These are phyloP conservation scores for Cryptotis parvus DNA, from an alignment of 2,113 vertebrate species.

Conservation along the genomic window DNA sequence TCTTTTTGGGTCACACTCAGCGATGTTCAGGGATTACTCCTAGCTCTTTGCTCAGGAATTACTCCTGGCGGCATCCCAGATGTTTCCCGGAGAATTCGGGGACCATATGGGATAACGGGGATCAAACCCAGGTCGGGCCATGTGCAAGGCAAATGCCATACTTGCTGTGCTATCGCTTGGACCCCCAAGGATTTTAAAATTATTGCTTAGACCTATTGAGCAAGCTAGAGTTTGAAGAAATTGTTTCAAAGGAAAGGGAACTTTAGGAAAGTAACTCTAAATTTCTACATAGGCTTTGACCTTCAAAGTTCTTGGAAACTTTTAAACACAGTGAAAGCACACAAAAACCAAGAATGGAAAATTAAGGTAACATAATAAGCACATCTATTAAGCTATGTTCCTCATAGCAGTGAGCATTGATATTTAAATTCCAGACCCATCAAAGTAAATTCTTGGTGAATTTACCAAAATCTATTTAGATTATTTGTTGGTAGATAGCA, in stretches of 20 bases:
- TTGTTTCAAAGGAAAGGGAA: background rate
- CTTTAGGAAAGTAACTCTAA: background rate
- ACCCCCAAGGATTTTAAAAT: background rate
- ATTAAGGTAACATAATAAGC: background rate
- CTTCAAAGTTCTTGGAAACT: background rate
- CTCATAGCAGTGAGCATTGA: background rate
- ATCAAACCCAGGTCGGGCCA: no score
- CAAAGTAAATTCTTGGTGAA: background rate
- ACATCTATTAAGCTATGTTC: background rate
- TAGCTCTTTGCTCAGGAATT: no score
- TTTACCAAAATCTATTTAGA: background rate
- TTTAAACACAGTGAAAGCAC: background rate
- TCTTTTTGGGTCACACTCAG: no score
- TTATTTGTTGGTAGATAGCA: background rate
- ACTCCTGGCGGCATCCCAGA: no score
- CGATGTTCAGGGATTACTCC: no score
- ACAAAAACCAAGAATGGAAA: background rate
- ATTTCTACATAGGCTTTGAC: background rate
- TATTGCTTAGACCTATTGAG: background rate
- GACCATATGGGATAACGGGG: no score
- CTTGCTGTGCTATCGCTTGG: no score
- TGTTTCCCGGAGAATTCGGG: no score
- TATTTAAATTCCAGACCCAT: constrained; percentile 53
- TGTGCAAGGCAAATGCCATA: no score
- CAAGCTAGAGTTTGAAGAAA: background rate